A percentile compares a stretch with the other conserved stretches of the same genome.
These are phyloP conservation scores for Pachliopta kotzebuea DNA, from an alignment of 2,888 invertebrate species.

Conservation along the genomic window DNA sequence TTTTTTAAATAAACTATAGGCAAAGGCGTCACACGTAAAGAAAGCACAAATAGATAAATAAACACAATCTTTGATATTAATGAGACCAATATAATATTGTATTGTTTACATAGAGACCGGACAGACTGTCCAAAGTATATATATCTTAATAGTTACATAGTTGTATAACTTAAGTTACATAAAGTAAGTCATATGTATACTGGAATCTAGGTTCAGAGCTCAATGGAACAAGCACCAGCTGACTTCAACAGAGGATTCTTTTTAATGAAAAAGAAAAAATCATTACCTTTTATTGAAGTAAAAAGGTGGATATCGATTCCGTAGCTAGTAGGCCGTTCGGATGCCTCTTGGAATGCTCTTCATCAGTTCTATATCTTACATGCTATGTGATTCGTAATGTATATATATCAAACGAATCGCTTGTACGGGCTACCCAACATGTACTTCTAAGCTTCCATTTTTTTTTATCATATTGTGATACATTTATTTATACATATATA, in stretches of 20 bases:
- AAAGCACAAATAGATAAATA: slow-evolving; percentile 39
- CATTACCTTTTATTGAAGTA: neutral
- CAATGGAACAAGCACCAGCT: slow-evolving; percentile 24
- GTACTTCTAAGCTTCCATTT: slow-evolving; percentile 38
- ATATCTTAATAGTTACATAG: slow-evolving; percentile 53
- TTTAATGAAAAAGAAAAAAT: neutral
- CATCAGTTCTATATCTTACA: slow-evolving; percentile 31
- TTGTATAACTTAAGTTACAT: slow-evolving; percentile 40
- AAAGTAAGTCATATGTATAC: slow-evolving; percentile 15
- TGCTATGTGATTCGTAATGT: slow-evolving; percentile 21
- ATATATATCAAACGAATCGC: slow-evolving; percentile 9
- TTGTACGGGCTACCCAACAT: slow-evolving; percentile 41
- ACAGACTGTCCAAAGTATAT: slow-evolving; percentile 60
- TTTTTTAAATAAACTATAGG: too few relatives aligned
- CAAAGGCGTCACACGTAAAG: slow-evolving; percentile 30
- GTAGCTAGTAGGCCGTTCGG: slow-evolving; percentile 17
- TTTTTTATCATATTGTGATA: slow-evolving; percentile 37
- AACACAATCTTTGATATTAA: slow-evolving; percentile 71
- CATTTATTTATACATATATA: slow-evolving; percentile 41
- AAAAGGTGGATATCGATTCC: slow-evolving; percentile 2
- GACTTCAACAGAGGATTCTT: slow-evolving; percentile 24
- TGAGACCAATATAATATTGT: slow-evolving; percentile 71
- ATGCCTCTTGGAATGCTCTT: slow-evolving; percentile 18
- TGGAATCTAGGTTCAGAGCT: slow-evolving; percentile 42
- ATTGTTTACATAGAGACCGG: slow-evolving; percentile 42